Evolutionary conservation across 2,113 vertebrate species (phyloP).

Genomic region (Tragelaphus strepsiceros): DNA sequence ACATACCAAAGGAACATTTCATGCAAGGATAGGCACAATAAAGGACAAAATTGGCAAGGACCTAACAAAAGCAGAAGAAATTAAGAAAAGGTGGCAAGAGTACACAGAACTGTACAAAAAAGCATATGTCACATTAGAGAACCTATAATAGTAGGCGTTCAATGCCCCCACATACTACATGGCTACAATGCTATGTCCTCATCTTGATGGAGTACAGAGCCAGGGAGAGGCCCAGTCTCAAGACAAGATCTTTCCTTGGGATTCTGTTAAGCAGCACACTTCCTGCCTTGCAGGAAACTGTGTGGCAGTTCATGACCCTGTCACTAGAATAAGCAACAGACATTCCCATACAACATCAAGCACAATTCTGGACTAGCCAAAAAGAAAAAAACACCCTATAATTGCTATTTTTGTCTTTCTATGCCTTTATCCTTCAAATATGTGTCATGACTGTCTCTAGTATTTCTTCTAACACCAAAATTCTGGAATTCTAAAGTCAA

Average conservation of each 20-base stretch:
- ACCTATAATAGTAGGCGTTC: background rate
- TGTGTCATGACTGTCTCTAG: background rate
- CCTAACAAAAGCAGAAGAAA: background rate
- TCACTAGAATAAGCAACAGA: background rate
- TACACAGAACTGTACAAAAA: background rate
- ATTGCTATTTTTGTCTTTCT: slow-evolving; percentile 1
- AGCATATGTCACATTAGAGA: background rate
- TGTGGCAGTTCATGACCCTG: background rate
- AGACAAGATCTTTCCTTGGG: background rate
- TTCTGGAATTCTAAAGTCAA: slow-evolving; percentile 17
- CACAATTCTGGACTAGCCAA: background rate
- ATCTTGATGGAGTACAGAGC: background rate
- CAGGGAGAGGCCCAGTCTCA: background rate
- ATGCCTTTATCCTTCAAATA: background rate
- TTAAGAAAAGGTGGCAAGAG: background rate
- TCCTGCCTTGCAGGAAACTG: background rate
- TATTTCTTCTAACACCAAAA: background rate
- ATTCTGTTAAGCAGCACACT: background rate
- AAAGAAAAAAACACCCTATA: background rate
- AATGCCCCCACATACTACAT: background rate
- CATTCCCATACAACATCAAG: background rate
- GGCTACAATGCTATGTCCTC: background rate
- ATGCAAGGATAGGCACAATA: background rate
- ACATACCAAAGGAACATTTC: background rate
- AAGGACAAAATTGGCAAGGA: background rate